Evolutionary conservation across 2,797 vertebrate genomes (phyloP).

Genomic region (Lycodopsis pacificus): DNA sequence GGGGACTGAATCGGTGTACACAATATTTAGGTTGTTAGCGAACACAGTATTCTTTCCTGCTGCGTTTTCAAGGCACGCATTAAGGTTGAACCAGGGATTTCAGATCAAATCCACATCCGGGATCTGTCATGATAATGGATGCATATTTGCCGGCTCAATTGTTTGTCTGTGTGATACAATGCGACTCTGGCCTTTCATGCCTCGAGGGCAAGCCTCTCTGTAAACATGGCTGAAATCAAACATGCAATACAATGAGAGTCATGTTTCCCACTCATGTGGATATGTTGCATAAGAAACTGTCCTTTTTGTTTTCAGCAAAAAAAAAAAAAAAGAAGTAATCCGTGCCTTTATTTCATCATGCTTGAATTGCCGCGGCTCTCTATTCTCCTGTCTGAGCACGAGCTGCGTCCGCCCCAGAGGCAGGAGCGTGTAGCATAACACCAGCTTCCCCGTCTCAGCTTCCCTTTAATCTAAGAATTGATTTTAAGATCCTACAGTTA

Average conservation of each 20-base stretch:
- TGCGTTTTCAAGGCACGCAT: conserved; percentile 14
- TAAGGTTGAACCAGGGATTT: conserved; percentile 48
- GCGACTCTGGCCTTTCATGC: conserved; percentile 16
- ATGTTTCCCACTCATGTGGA: conserved; percentile 11
- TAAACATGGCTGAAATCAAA: conserved; percentile 44
- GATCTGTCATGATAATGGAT: conserved; percentile 63
- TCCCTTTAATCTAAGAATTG: conserved; percentile 28
- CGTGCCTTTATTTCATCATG: conserved; percentile 50
- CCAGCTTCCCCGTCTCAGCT: conserved; percentile 16
- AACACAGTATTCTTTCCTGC: conserved; percentile 28
- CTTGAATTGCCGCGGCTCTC: conserved; percentile 38
- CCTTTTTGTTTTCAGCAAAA: neutral
- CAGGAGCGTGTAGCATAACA: conserved; percentile 22
- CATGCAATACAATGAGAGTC: conserved; percentile 12
- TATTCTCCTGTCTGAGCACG: conserved; percentile 15
- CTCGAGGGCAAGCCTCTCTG: conserved; percentile 37
- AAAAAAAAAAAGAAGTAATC: conserved; percentile 42
- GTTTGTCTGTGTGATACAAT: conserved; percentile 61
- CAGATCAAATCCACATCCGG: conserved; percentile 65
- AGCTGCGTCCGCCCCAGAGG: conserved; percentile 29
- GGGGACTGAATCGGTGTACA: conserved; percentile 5
- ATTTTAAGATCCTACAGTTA: conserved; percentile 45
- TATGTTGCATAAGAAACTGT: conserved; percentile 21
- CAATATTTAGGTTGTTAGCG: conserved; percentile 24
- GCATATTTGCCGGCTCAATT: conserved; percentile 25